Evolutionary conservation across 2,113 vertebrate genomes (phyloP).

Genomic region (Podarcis cretensis): DNA sequence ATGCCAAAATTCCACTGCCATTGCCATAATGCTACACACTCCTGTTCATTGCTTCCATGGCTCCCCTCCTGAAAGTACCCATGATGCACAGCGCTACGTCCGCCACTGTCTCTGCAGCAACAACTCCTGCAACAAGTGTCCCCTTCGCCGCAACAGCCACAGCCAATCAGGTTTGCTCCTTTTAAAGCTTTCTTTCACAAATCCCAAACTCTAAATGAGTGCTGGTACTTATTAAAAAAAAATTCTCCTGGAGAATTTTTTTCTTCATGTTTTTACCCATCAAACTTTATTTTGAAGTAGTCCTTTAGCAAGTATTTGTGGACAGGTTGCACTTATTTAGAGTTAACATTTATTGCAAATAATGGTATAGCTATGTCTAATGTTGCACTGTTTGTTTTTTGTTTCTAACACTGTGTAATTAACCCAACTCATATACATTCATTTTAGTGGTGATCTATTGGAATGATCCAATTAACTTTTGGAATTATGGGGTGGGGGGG

Average conservation of each 20-base stretch:
- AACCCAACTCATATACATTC: slow-evolving; percentile 74
- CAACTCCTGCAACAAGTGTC: slow-evolving; percentile 99
- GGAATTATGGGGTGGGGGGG: slow-evolving; percentile 36
- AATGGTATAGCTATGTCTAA: slow-evolving; percentile 90
- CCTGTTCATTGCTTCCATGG: slow-evolving; percentile 93
- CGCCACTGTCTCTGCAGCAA: slow-evolving; percentile 99
- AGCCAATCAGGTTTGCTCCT: slow-evolving; percentile 99
- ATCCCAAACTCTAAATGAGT: slow-evolving; percentile 99
- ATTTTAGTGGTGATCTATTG: slow-evolving; percentile 60
- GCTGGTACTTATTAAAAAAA: slow-evolving; percentile 83
- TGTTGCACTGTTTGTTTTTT: slow-evolving; percentile 89
- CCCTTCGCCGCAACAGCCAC: slow-evolving; percentile 99
- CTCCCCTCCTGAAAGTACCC: slow-evolving; percentile 95
- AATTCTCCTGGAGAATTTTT: slow-evolving; percentile 86
- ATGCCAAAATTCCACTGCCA: slow-evolving; percentile 91
- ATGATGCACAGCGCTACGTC: slow-evolving; percentile 99
- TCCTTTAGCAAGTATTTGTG: slow-evolving; percentile 81
- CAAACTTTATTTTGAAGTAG: slow-evolving; percentile 83
- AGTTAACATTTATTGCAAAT: slow-evolving; percentile 95
- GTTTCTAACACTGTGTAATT: slow-evolving; percentile 83
- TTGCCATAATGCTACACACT: slow-evolving; percentile 97
- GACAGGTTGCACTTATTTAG: slow-evolving; percentile 95
- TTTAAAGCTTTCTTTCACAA: slow-evolving; percentile 99
- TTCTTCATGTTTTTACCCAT: slow-evolving; percentile 82
- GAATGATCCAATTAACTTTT: slow-evolving; percentile 63